Evolutionary conservation across 2,888 invertebrate species (phyloP), one percentile per base, ranked within the genome.

Genomic region (Globia sparganii): DNA sequence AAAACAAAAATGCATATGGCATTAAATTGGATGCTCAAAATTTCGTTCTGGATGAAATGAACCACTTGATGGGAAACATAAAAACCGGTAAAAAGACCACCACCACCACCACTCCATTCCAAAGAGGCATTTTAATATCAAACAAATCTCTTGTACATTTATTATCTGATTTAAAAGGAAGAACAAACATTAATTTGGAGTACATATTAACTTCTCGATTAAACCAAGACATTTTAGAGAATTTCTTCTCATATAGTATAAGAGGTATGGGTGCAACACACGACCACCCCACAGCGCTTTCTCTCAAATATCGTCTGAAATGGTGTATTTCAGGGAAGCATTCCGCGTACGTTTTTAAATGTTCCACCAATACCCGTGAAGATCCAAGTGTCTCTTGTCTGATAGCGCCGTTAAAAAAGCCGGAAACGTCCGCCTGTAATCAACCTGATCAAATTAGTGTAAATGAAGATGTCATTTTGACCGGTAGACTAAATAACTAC

Each of bases 161-260:
- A 31, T 37, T 37, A 8, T 8, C 37, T 37, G 37, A 37, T 37
- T 37, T 37, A 37, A 37, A 37, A 37, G 37, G 4, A 11, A 61
- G 31, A 25, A 9, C 21, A 21, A 61, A 61, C 21, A 58, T 58
- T 28, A 58, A 58, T 28, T 58, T 58, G 13, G 58, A 58, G 28
- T 58, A 56, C 56, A 58, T 56, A 21, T 61, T 31, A 31, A 34
- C 61, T 34, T 61, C 34, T 21, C 21, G 61, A 4, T 61, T 61
- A 34, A 61, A 56, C 40, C 62, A 62, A 25, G 62, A 62, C 62
- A 1, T 62, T n/a, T 62, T 37, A 25, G 62, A 62, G 15, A 37
- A 37, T 62, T 62, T 62, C 37, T 62, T 62, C 62, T 62, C 62
- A 37, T 62, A 37, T 25, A n/a, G n/a, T n/a, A 15, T 64, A 64